A percentile compares a stretch with the other conserved stretches of the same genome.
phyloP scores from a whole-genome alignment of 2,888 invertebrate species.

The Pandemis corylana region DNA sequence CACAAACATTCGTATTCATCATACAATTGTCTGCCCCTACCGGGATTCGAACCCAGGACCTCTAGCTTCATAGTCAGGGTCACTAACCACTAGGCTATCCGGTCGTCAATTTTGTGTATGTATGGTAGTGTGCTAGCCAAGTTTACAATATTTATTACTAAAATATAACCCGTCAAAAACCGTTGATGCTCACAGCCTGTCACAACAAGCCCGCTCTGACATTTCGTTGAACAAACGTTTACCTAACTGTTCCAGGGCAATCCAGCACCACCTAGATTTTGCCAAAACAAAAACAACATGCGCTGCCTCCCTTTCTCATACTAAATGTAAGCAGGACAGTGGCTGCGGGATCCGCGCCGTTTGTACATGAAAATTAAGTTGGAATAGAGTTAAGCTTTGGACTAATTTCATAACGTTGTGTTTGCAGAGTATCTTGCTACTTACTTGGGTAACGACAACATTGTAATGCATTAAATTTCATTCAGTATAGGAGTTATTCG shows the following conservation, averaged over 20 bases:
- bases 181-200: neutral
- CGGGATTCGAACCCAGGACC: too few species aligned
- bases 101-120: too few species aligned
- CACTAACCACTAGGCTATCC: too few species aligned
- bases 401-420: constrained; percentile 6
- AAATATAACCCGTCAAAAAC: neutral
- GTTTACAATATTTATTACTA: neutral
- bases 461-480: neutral
- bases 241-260: neutral
- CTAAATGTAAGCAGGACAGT: neutral
- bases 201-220: neutral
- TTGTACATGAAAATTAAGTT: neutral
- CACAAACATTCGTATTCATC: too few species aligned
- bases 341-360: neutral
- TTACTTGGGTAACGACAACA: neutral
- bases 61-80: too few species aligned
- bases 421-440: constrained; percentile 4
- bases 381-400: constrained; percentile 2
- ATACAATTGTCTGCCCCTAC: too few species aligned
- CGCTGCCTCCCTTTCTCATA: neutral
- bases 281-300: neutral
- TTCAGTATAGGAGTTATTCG: too few species aligned
- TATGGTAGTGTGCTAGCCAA: too few species aligned
- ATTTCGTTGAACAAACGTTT: constrained; percentile 8
- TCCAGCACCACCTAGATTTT: neutral